Base-by-base conservation (phyloP, 1,140 invertebrate genomes). In the Drosophila subpulchrella region DNA sequence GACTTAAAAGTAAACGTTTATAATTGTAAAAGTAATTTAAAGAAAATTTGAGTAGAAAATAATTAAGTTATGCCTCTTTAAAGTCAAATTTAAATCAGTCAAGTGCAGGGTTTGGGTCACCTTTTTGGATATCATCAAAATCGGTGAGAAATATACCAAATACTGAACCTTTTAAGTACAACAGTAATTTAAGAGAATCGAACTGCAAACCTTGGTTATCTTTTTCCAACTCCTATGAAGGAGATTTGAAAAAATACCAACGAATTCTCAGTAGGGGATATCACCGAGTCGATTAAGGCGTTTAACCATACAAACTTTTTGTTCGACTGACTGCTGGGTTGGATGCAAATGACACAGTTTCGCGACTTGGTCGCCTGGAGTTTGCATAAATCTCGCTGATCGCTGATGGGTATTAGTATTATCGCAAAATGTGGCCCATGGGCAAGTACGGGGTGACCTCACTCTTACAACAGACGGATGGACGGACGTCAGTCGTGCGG, bases 281-380 rank as follows among this genome's bases (percentile, higher is more conserved):
- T 17, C 38, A 0, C 4, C 50, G 17, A 2, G 24, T 50, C n/a
- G 36, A 10, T 10, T 48, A 27, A 20, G 20, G 20, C 20, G 20
- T 20, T 0, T 20, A 20, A 8, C n/a, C n/a, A 34, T 2, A 5
- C 8, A 2, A 38, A 4, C 34, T 20, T 46, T 46, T 30, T 17
- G n/a, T 24, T 30, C n/a, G 38, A 8, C n/a, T 15, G 20, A 32
- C 27, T 48, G 20, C 30, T 38, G 17, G 30, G 32, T 59, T 12
- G 34, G 12, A 55, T 44, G 60, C 38, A 32, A 62, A 54, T 44
- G 60, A 55, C 50, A 63, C 51, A 63, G 60, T 38, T 59, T 59
- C 44, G 42, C 17, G 46, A 59, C 20, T 24, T 38, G 42, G 39
- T n/a, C 15, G 38, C 48, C 60, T 54, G 38, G 27, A 42, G 42